A percentile compares a stretch with the other conserved stretches of the same genome.
Evolutionary conservation across 2,113 vertebrate species (phyloP).

Genomic region (Plotosus lineatus): DNA sequence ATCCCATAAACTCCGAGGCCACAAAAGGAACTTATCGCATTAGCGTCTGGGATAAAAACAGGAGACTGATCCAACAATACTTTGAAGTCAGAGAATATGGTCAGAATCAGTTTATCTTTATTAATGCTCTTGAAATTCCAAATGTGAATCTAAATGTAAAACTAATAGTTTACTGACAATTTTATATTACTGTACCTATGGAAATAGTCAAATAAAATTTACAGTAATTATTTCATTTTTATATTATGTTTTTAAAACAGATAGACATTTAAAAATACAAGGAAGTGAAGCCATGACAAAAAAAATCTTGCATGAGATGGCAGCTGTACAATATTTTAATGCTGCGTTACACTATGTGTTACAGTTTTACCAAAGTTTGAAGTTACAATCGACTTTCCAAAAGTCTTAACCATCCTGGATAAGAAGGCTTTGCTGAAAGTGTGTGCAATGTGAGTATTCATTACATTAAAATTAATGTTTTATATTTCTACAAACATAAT

Average conservation of each 20-base stretch:
- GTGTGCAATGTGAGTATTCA: slow-evolving; percentile 71
- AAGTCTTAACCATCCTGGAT: slow-evolving; percentile 63
- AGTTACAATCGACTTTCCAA: slow-evolving; percentile 65
- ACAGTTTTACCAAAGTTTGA: slow-evolving; percentile 75
- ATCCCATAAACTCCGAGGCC: slow-evolving; percentile 64
- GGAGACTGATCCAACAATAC: slow-evolving; percentile 47
- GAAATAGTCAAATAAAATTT: no score
- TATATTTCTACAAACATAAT: no score
- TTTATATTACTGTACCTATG: no score
- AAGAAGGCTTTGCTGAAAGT: slow-evolving; percentile 53
- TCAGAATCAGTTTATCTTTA: slow-evolving; percentile 42
- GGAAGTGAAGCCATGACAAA: not conserved
- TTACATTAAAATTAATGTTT: not conserved
- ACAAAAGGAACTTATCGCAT: slow-evolving; percentile 63
- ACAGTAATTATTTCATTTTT: no score
- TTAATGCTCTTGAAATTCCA: no score
- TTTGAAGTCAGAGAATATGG: slow-evolving; percentile 74
- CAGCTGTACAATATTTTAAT: not conserved
- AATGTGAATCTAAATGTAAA: no score
- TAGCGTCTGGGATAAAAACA: slow-evolving; percentile 53
- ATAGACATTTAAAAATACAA: no score
- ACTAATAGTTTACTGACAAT: no score
- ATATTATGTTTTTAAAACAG: no score
- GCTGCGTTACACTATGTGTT: slow-evolving; percentile 12
- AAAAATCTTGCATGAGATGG: not conserved